Conservation (phyloP, 2,888 invertebrate species). For the Ramazzottius varieornatus region DNA sequence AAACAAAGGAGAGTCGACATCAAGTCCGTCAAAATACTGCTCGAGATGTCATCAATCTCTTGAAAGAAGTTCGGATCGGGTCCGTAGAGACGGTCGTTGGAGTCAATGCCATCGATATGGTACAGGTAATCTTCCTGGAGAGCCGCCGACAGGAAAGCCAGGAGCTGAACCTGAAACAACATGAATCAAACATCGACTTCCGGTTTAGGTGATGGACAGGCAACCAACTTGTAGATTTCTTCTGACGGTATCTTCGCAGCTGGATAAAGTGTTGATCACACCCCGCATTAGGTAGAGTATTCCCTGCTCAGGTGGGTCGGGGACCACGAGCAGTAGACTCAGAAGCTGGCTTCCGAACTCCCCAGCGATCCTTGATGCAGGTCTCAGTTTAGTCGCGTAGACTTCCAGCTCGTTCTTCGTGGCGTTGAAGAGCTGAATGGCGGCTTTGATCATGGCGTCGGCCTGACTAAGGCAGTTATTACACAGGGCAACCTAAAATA, state of each 20-base stretch:
- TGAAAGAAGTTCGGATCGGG: constrained; percentile 55
- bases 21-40: constrained; percentile 17
- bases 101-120: constrained; percentile 62
- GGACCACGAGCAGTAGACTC: constrained; percentile 29
- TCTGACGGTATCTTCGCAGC: constrained; percentile 23
- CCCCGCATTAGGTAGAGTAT: constrained; percentile 52
- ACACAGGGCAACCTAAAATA: constrained; percentile 22
- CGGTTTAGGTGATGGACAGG: background rate
- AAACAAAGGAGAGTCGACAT: background rate
- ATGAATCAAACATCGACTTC: background rate
- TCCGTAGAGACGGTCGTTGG: constrained; percentile 73
- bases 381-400: background rate
- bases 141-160: constrained; percentile 38
- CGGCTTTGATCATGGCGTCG: constrained; percentile 22
- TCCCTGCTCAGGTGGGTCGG: constrained; percentile 68
- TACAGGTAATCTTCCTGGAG: constrained; percentile 58
- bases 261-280: constrained; percentile 49
- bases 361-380: background rate
- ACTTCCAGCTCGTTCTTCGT: background rate
- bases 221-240: background rate
- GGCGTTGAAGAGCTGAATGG: constrained; percentile 11
- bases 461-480: constrained; percentile 24
- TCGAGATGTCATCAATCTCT: constrained; percentile 48
- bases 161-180: background rate
- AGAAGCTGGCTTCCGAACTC: constrained; percentile 18